A percentile compares a stretch with the other conserved stretches of the same genome.
phyloP scores from a whole-genome alignment of 2,888 invertebrate genomes.

The Acrocyrtus sp. region DNA sequence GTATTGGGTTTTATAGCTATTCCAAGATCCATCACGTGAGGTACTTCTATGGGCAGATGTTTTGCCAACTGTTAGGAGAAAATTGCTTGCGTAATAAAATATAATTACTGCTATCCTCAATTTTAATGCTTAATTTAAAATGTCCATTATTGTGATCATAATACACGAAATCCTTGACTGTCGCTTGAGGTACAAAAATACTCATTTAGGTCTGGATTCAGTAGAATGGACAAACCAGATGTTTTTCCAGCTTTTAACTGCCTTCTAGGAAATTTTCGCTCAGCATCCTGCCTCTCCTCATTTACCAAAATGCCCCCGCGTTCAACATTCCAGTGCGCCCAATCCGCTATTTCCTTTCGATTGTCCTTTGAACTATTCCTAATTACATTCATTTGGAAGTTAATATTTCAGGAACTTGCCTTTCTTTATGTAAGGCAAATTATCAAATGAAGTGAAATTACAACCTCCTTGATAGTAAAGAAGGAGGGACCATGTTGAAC shows the following conservation, averaged over 20 bases:
- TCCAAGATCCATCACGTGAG: constrained; percentile 47
- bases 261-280: constrained; percentile 41
- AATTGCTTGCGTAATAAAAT: background rate
- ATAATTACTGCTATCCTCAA: no score
- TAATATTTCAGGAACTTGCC: background rate
- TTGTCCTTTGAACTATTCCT: constrained; percentile 49
- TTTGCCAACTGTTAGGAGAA: background rate
- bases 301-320: constrained; percentile 21
- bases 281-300: background rate
- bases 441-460: no score
- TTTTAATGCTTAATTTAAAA: constrained; percentile 13
- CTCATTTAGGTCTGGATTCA: constrained; percentile 58
- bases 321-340: constrained; percentile 50
- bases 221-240: constrained; percentile 52
- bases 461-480: constrained; percentile 34
- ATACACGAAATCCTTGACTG: constrained; percentile 55
- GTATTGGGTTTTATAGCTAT: constrained; percentile 55
- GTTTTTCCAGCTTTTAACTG: constrained; percentile 49
- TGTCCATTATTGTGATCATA: no score
- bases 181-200: constrained; percentile 59
- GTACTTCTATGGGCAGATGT: constrained; percentile 39
- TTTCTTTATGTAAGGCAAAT: no score
- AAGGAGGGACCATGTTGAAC: constrained; percentile 43
- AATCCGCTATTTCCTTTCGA: constrained; percentile 40
- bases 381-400: background rate